These are phyloP conservation scores for Fistularia commersonii DNA, from an alignment of 2,797 vertebrate genomes.

Conservation along the genomic window DNA sequence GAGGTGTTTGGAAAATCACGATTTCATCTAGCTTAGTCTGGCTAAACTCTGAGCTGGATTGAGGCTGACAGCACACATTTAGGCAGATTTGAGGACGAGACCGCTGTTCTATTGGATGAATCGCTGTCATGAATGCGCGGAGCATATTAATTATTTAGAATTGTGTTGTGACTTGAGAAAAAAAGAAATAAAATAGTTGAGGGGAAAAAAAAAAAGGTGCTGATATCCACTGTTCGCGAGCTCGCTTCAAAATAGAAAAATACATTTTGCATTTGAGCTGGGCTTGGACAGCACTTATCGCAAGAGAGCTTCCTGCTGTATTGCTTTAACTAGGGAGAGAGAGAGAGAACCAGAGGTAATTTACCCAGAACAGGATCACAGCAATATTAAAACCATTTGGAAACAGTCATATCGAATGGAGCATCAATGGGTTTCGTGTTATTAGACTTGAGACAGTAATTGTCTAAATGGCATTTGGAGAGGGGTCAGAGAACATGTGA, in stretches of 20 bases:
- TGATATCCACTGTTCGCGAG: too few species aligned
- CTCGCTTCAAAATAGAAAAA: too few species aligned
- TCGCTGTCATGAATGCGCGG: conserved; percentile 47
- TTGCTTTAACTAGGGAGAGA: too few species aligned
- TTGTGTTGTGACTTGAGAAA: conserved; percentile 21
- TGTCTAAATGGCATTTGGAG: conserved; percentile 19
- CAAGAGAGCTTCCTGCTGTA: too few species aligned
- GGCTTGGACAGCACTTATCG: too few species aligned
- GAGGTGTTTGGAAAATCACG: conserved; percentile 47
- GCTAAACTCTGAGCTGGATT: conserved; percentile 15
- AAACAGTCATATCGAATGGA: conserved; percentile 21
- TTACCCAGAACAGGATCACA: conserved; percentile 25
- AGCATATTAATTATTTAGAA: conserved; percentile 55
- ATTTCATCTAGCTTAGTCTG: conserved; percentile 14
- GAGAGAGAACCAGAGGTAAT: neutral
- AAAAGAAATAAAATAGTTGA: too few species aligned
- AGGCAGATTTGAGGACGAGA: conserved; percentile 36
- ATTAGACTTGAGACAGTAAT: conserved; percentile 21
- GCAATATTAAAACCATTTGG: conserved; percentile 26
- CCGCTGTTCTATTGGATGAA: conserved; percentile 43
- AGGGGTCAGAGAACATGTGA: conserved; percentile 15
- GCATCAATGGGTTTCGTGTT: conserved; percentile 29
- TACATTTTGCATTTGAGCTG: too few species aligned
- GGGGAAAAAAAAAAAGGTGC: too few species aligned
- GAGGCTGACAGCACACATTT: conserved; percentile 57